These are phyloP conservation scores for Trilocha varians DNA, from an alignment of 2,888 invertebrate genomes.

Conservation along the genomic window DNA sequence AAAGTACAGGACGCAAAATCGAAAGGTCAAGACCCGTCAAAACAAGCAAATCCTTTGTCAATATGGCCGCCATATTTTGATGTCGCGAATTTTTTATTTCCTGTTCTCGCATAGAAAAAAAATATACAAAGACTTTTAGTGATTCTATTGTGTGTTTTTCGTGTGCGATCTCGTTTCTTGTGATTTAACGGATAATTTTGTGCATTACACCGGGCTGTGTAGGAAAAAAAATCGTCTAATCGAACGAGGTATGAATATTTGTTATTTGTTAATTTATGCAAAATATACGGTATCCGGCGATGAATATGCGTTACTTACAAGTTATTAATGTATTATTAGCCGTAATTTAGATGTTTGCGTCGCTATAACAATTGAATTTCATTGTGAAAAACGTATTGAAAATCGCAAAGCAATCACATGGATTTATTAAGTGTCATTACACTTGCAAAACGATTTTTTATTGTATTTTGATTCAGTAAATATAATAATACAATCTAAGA, in stretches of 20 bases:
- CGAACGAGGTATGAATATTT: not conserved
- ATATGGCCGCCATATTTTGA: conserved; percentile 61
- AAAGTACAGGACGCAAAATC: conserved; percentile 59
- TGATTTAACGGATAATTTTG: not conserved
- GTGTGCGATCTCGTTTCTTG: not conserved
- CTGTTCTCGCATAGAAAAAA: conserved; percentile 19
- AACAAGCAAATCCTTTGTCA: conserved; percentile 65
- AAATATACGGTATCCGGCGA: conserved; percentile 17
- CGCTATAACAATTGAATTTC: not conserved
- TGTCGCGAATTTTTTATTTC: conserved; percentile 32
- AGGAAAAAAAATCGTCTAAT: not conserved
- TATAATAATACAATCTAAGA: too few species aligned
- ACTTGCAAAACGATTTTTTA: not conserved
- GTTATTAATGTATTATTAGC: not conserved
- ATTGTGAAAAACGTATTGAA: not conserved
- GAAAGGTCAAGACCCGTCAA: conserved; percentile 67
- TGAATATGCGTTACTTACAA: conserved; percentile 9
- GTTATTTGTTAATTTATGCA: conserved; percentile 19
- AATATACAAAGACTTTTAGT: conserved; percentile 1
- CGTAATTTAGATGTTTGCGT: not conserved
- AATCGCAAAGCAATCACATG: not conserved
- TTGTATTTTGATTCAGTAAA: not conserved
- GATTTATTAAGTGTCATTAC: not conserved
- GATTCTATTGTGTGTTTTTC: not conserved
- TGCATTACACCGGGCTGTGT: not conserved